A percentile compares a stretch with the other conserved stretches of the same genome.
These are phyloP conservation scores for Mola mola DNA, from an alignment of 2,113 vertebrate genomes.

Conservation along the genomic window DNA sequence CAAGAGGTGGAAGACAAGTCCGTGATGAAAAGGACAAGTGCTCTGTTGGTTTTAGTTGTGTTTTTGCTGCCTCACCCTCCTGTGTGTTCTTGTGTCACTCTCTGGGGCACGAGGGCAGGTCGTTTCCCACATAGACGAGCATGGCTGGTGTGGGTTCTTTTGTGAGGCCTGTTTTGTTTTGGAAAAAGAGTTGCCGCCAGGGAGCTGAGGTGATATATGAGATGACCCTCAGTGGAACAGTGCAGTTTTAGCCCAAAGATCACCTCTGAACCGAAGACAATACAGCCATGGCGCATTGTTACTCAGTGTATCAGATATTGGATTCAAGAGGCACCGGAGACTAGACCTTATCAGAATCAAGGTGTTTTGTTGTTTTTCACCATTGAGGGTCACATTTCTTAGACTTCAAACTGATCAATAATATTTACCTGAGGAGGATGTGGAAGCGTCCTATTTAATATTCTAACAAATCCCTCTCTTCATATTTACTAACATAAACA, in stretches of 20 bases:
- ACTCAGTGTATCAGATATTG: not conserved
- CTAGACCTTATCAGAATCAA: not conserved
- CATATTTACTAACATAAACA: too few relatives aligned
- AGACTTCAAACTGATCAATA: slow-evolving; percentile 15
- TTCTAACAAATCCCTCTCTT: too few relatives aligned
- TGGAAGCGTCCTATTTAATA: not conserved
- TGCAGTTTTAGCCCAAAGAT: too few relatives aligned
- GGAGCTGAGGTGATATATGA: slow-evolving; percentile 73
- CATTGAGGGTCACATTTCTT: not conserved
- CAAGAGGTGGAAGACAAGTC: slow-evolving; percentile 2
- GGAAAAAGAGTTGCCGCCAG: slow-evolving; percentile 46
- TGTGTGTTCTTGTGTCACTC: slow-evolving; percentile 45
- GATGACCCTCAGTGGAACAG: slow-evolving; percentile 34
- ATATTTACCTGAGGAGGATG: not conserved
- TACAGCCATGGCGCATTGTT: slow-evolving; percentile 3
- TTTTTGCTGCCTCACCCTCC: slow-evolving; percentile 31
- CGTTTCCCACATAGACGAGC: slow-evolving; percentile 18
- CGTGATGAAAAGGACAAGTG: slow-evolving; percentile 9
- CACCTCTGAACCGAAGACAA: slow-evolving; percentile 13
- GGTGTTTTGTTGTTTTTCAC: not conserved
- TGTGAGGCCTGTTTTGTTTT: slow-evolving; percentile 63
- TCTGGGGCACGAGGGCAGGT: slow-evolving; percentile 29
- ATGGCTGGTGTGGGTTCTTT: slow-evolving; percentile 34
- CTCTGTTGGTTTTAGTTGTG: slow-evolving; percentile 19
- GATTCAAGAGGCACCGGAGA: slow-evolving; percentile 1